Evolutionary conservation across 2,113 vertebrate genomes (phyloP).

Genomic region (Oophaga pumilio): DNA sequence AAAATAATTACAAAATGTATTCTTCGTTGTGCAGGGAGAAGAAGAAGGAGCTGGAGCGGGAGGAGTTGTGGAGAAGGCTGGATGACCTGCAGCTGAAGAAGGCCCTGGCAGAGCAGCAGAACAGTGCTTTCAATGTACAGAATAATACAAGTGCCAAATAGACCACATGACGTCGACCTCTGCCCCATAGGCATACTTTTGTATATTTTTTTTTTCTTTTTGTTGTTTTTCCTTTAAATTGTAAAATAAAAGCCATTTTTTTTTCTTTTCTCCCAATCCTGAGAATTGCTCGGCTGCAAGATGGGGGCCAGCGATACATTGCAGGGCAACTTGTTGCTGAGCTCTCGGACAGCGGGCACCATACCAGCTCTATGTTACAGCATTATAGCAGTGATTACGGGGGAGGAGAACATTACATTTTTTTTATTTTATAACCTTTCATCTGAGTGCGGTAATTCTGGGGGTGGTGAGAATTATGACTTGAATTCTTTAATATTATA

Average conservation of each 20-base stretch:
- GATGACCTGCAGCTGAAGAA: conserved; percentile 85
- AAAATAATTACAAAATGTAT: too few relatives aligned
- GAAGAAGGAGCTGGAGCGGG: conserved; percentile 94
- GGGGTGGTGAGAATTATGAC: conserved; percentile 81
- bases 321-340: conserved; percentile 36
- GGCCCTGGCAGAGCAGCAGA: conserved; percentile 75
- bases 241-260: conserved; percentile 64
- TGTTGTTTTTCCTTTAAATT: conserved; percentile 67
- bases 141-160: conserved; percentile 80
- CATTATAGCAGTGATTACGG: conserved; percentile 77
- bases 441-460: conserved; percentile 76
- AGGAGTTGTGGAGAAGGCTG: conserved; percentile 92
- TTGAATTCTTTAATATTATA: conserved; percentile 75
- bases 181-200: conserved; percentile 65
- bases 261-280: not conserved
- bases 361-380: conserved; percentile 12
- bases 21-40: conserved; percentile 80
- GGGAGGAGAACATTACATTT: conserved; percentile 66
- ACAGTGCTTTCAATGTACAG: conserved; percentile 79
- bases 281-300: not conserved
- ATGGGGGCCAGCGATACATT: conserved; percentile 28
- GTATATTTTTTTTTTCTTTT: conserved; percentile 59
- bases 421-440: conserved; percentile 69
- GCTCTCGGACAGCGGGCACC: not conserved
- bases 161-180: conserved; percentile 62